These are phyloP conservation scores for Equus quagga DNA, from an alignment of 2,113 vertebrate species.

Conservation along the genomic window DNA sequence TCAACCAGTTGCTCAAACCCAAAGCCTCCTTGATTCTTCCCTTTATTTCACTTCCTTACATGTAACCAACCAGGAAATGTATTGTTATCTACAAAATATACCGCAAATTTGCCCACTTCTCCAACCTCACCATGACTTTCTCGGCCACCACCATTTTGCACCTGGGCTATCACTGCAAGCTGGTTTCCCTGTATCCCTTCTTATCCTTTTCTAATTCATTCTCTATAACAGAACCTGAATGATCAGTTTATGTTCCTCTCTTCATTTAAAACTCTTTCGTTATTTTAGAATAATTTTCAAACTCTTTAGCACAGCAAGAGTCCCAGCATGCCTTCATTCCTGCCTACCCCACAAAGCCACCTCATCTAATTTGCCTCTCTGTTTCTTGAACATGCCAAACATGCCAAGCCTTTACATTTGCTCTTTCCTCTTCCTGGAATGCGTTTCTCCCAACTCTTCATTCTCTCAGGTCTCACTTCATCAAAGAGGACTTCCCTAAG, in stretches of 20 bases:
- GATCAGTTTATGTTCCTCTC: neutral
- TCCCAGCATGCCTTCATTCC: neutral
- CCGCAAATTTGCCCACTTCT: neutral
- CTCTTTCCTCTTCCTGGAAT: neutral
- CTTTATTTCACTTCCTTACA: neutral
- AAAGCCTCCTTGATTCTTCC: neutral
- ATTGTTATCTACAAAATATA: neutral
- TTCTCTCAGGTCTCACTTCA: neutral
- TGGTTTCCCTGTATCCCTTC: neutral
- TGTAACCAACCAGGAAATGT: neutral
- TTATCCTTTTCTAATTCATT: neutral
- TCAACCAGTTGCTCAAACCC: neutral
- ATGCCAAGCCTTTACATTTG: neutral
- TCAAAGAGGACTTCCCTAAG: neutral
- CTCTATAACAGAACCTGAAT: neutral
- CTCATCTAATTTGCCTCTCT: neutral
- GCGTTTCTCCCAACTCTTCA: neutral
- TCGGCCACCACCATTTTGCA: neutral
- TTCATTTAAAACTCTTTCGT: slow-evolving; percentile 32
- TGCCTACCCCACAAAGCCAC: neutral
- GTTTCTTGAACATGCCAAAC: neutral
- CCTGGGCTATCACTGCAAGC: neutral
- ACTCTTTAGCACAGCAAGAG: neutral
- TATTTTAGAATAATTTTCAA: slow-evolving; percentile 6
- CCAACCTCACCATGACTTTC: neutral